These are phyloP conservation scores for Coregonus suidteri DNA, from an alignment of 2,797 vertebrate species.

Conservation along the genomic window DNA sequence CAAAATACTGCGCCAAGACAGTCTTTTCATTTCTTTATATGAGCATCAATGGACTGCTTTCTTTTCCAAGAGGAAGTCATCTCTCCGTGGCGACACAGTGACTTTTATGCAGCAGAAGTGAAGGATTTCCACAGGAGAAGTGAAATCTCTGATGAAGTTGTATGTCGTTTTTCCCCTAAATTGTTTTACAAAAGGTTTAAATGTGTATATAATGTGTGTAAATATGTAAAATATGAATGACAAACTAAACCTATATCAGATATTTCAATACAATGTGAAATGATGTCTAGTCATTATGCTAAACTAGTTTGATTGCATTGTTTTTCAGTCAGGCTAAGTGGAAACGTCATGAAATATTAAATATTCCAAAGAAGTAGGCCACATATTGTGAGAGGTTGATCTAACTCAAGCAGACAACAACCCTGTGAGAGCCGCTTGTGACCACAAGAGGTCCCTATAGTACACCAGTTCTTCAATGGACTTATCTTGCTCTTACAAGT, in stretches of 20 bases:
- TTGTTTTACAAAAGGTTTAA: too few relatives aligned
- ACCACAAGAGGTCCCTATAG: background rate
- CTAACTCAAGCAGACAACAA: background rate
- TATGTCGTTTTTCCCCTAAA: too few relatives aligned
- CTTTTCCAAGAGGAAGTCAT: constrained; percentile 38
- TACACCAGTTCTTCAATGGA: background rate
- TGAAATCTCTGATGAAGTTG: constrained; percentile 29
- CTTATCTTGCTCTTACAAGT: background rate
- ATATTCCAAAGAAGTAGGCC: too few relatives aligned
- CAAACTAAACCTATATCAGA: background rate
- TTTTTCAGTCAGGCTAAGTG: too few relatives aligned
- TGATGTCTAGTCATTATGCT: background rate
- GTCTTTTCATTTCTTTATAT: background rate
- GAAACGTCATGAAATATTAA: too few relatives aligned
- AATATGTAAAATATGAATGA: background rate
- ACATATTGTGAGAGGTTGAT: too few relatives aligned
- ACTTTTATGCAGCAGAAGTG: constrained; percentile 52
- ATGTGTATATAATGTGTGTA: too few relatives aligned
- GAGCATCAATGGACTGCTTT: background rate
- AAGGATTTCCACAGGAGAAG: constrained; percentile 50
- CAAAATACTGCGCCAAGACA: background rate
- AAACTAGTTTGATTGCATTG: background rate
- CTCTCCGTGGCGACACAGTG: constrained; percentile 10
- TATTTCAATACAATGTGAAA: background rate
- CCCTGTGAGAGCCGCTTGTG: background rate